These are phyloP conservation scores for Microplitis manilae DNA, from an alignment of 2,888 invertebrate genomes.

Conservation along the genomic window DNA sequence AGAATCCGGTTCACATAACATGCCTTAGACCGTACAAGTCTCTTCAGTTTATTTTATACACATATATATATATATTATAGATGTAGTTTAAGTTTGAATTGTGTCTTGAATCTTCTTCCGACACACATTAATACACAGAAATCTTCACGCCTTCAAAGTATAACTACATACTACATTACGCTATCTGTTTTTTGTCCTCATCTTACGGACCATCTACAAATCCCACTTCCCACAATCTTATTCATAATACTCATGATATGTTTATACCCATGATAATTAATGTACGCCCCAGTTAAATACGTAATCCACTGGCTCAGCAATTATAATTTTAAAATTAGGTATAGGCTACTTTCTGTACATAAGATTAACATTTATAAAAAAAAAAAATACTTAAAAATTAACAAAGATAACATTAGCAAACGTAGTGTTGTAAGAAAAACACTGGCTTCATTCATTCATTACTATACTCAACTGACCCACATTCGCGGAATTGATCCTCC, in stretches of 20 bases:
- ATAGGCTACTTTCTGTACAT: not conserved
- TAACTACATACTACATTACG: not conserved
- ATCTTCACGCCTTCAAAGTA: constrained; percentile 25
- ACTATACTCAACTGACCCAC: constrained; percentile 42
- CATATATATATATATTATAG: not conserved
- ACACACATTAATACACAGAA: constrained; percentile 18
- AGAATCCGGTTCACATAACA: constrained; percentile 68
- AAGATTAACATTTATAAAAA: not conserved
- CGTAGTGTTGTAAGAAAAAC: constrained; percentile 53
- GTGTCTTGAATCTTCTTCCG: constrained; percentile 14
- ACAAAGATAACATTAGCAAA: constrained; percentile 29
- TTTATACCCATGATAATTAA: not conserved
- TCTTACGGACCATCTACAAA: not conserved
- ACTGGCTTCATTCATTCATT: constrained; percentile 62
- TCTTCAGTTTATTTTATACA: not conserved
- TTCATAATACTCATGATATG: not conserved
- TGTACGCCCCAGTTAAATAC: not conserved
- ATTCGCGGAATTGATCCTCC: constrained; percentile 42
- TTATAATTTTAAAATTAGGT: not conserved
- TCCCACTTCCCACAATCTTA: constrained; percentile 3
- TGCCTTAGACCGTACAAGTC: constrained; percentile 41
- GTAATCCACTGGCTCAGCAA: not conserved
- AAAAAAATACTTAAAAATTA: not conserved
- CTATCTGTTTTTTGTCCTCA: constrained; percentile 9
- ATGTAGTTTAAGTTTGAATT: not conserved